Percentiles rank a stretch among this genome's conserved stretches.
Conservation (phyloP, 2,113 vertebrate species). For the Anguilla japonica region DNA sequence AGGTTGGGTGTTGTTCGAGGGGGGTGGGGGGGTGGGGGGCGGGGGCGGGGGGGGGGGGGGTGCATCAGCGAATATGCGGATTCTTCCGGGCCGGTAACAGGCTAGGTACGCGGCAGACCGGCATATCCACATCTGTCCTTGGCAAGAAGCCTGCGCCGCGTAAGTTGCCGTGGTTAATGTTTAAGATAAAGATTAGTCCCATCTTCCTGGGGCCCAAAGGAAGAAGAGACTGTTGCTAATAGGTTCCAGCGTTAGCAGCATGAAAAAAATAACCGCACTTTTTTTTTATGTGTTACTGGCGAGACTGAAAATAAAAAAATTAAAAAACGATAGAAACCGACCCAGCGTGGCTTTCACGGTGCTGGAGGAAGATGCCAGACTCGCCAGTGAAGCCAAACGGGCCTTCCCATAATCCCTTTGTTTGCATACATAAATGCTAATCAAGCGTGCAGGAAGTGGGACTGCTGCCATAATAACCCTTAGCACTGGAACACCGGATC, state of each 20-base stretch:
- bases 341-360: not conserved
- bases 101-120: not conserved
- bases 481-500: slow-evolving; percentile 32
- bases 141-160: not conserved
- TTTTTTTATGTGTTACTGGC: not conserved
- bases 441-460: slow-evolving; percentile 39
- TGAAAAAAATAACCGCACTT: slow-evolving; percentile 19
- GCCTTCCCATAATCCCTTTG: slow-evolving; percentile 38
- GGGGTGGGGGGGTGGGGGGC: no score
- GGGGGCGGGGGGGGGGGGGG: slow-evolving; percentile 10
- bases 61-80: slow-evolving; percentile 22
- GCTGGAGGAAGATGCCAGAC: slow-evolving; percentile 9
- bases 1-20: slow-evolving; percentile 60
- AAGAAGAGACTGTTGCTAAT: slow-evolving; percentile 34
- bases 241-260: slow-evolving; percentile 34
- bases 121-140: not conserved
- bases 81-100: not conserved
- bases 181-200: slow-evolving; percentile 30
- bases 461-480: slow-evolving; percentile 40
- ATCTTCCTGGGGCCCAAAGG: slow-evolving; percentile 3
- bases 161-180: slow-evolving; percentile 33
- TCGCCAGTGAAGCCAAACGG: slow-evolving; percentile 25
- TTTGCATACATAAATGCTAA: slow-evolving; percentile 50
- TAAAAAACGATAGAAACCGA: slow-evolving; percentile 3
- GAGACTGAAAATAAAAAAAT: not conserved